Percentiles rank a stretch among this genome's conserved stretches.
Conservation (phyloP, 2,888 invertebrate genomes). For the Pseudococcus jackbeardsleyi region DNA sequence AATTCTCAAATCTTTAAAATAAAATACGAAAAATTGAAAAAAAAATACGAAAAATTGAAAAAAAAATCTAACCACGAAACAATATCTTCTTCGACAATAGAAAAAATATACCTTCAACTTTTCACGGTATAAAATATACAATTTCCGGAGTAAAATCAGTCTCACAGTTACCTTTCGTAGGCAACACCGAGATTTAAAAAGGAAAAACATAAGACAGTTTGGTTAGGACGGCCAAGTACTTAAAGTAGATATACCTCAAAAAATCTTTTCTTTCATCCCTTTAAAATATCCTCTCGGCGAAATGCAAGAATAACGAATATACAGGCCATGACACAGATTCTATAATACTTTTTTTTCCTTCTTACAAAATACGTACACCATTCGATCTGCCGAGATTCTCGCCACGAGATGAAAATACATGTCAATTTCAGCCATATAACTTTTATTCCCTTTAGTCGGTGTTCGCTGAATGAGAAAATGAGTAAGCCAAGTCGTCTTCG, state of each 20-base stretch:
- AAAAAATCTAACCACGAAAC: neutral
- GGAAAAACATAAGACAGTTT: neutral
- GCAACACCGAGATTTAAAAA: neutral
- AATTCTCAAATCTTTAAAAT: no score
- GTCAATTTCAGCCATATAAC: slow-evolving; percentile 33
- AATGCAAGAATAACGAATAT: neutral
- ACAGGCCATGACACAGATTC: slow-evolving; percentile 9
- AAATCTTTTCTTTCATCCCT: neutral
- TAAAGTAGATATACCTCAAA: neutral
- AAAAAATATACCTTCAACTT: neutral
- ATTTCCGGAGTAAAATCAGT: neutral
- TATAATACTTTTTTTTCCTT: no score
- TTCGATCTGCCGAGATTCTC: neutral
- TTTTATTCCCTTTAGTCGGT: neutral
- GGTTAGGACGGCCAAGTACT: neutral
- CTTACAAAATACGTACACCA: neutral
- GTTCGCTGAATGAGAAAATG: slow-evolving; percentile 29
- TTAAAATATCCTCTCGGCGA: slow-evolving; percentile 3
- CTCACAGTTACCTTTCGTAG: neutral
- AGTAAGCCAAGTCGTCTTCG: neutral
- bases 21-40: neutral
- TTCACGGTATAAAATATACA: neutral
- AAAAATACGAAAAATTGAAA: neutral
- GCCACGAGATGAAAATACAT: slow-evolving; percentile 9
- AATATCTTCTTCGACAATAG: neutral